Percentiles rank a stretch among this genome's conserved stretches.
phyloP scores from a whole-genome alignment of 2,113 vertebrate genomes.

The Trichomycterus rosablanca region DNA sequence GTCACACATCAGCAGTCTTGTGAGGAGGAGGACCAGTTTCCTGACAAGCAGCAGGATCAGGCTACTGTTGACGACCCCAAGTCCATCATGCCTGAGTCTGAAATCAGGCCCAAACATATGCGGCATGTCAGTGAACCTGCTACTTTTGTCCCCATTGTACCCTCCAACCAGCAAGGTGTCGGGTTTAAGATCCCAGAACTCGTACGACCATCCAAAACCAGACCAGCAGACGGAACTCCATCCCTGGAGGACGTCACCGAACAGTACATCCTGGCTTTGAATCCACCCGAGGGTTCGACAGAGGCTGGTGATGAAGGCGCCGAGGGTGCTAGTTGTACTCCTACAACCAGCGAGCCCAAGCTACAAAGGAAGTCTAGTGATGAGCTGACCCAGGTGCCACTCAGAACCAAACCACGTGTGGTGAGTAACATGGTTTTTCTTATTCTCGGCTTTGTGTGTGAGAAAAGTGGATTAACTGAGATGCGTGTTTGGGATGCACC shows the following conservation, averaged over 20 bases:
- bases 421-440: conserved; percentile 70
- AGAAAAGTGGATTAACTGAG: too few relatives aligned
- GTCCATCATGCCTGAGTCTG: conserved; percentile 46
- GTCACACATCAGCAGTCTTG: conserved; percentile 63
- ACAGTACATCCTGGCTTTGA: conserved; percentile 76
- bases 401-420: conserved; percentile 86
- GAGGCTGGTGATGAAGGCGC: conserved; percentile 38
- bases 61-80: conserved; percentile 25
- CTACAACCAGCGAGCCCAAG: conserved; percentile 59
- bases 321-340: conserved; percentile 64
- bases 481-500: too few relatives aligned
- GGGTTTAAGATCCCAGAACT: conserved; percentile 49
- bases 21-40: conserved; percentile 47
- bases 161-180: conserved; percentile 60
- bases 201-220: conserved; percentile 49
- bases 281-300: conserved; percentile 57
- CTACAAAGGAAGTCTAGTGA: conserved; percentile 62
- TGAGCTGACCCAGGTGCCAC: conserved; percentile 59
- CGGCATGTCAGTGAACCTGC: conserved; percentile 85
- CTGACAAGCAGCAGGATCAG: conserved; percentile 39
- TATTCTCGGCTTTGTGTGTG: conserved; percentile 7
- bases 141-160: conserved; percentile 77
- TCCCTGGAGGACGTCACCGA: conserved; percentile 85
- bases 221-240: conserved; percentile 61
- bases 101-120: conserved; percentile 73